Evolutionary conservation across 2,113 vertebrate genomes (phyloP).

Genomic region (Pseudopodoces humilis): DNA sequence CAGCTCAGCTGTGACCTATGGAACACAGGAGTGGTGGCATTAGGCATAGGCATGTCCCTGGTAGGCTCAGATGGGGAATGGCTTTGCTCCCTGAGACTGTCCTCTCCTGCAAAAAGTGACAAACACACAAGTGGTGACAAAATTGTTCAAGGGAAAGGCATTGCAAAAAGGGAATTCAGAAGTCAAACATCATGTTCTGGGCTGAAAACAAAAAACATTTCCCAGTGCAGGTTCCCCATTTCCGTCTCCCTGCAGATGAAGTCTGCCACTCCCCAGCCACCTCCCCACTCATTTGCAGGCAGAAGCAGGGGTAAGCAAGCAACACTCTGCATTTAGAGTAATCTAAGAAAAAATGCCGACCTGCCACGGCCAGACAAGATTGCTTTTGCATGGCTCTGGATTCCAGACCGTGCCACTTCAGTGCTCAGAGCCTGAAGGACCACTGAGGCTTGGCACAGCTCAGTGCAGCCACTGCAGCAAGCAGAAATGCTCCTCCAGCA

Average conservation of each 20-base stretch:
- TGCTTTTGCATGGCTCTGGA: neutral
- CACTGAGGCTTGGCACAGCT: neutral
- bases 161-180: neutral
- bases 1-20: neutral
- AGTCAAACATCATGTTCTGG: neutral
- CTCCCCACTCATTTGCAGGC: neutral
- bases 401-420: fast-evolving
- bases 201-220: neutral
- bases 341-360: neutral
- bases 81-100: neutral
- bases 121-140: neutral
- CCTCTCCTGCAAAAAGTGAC: neutral
- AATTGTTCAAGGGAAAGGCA: fast-evolving
- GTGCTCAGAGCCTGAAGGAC: neutral
- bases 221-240: neutral
- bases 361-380: neutral
- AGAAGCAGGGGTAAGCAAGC: neutral
- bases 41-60: neutral
- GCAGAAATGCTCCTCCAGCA: neutral
- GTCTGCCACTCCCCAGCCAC: fast-evolving
- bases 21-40: neutral
- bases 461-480: neutral
- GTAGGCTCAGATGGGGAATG: neutral
- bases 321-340: neutral
- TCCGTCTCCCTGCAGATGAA: neutral